phyloP scores from a whole-genome alignment of 2,113 vertebrate genomes.

The Mystacornis crossleyi region DNA sequence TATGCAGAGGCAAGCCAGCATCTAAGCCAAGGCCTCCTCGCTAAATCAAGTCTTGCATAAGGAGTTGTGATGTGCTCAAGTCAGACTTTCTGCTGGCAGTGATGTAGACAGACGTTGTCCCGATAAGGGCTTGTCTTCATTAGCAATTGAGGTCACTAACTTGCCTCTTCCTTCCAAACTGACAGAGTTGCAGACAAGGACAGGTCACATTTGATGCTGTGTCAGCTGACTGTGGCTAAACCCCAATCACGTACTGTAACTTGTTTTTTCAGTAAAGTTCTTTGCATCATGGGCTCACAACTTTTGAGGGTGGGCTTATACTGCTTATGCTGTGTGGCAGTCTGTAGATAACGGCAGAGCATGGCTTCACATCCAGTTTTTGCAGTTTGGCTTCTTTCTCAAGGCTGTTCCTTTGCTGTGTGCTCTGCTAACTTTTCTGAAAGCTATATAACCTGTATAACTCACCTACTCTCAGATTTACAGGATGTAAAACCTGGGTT shows the following conservation, averaged over 20 bases:
- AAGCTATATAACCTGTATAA: not conserved
- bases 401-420: not conserved
- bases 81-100: slow-evolving; percentile 10
- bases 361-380: not conserved
- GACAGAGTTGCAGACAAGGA: not conserved
- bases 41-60: slow-evolving; percentile 38
- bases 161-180: not conserved
- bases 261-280: not conserved
- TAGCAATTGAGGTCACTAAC: slow-evolving; percentile 39
- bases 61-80: slow-evolving; percentile 28
- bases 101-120: not conserved
- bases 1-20: not conserved
- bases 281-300: not conserved
- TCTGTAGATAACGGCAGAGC: not conserved
- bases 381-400: not conserved
- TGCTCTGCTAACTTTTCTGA: not conserved
- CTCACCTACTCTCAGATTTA: not conserved
- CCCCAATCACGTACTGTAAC: not conserved
- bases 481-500: not conserved
- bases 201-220: not conserved
- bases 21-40: not conserved
- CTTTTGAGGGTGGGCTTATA: not conserved
- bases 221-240: not conserved
- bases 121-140: slow-evolving; percentile 56
- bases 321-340: not conserved